Conservation (phyloP, 2,888 invertebrate species). For the Noctua pronuba region DNA sequence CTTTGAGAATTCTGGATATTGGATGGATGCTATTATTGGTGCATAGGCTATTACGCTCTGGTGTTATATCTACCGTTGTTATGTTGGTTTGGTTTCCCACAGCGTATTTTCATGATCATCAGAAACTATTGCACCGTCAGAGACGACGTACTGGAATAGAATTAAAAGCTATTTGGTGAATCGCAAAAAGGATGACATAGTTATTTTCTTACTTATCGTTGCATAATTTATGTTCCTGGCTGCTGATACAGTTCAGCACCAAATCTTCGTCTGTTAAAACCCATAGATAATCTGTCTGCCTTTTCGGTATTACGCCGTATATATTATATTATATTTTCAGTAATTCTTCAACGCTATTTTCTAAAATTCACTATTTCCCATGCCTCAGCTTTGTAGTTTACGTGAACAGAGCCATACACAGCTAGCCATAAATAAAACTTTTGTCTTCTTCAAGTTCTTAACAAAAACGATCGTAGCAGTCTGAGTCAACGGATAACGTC, state of each 20-base stretch:
- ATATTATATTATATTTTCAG: background rate
- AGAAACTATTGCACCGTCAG: background rate
- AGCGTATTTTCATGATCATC: no score
- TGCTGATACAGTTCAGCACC: background rate
- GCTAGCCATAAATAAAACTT: constrained; percentile 8
- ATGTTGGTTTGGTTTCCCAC: background rate
- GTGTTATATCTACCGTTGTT: no score
- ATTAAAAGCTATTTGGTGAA: background rate
- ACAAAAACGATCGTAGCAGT: constrained; percentile 20
- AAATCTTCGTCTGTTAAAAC: background rate
- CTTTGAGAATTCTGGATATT: background rate
- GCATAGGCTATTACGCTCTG: background rate
- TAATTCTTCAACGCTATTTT: background rate
- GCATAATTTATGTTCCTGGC: background rate
- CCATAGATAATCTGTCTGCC: background rate
- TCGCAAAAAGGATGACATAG: background rate
- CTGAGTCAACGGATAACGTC: constrained; percentile 43
- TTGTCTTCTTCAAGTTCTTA: background rate
- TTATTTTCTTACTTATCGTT: background rate
- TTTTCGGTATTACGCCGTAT: background rate
- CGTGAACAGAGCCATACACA: background rate
- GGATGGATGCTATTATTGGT: background rate
- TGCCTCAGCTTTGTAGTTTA: background rate
- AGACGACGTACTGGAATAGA: background rate
- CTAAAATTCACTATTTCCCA: background rate